Percentiles rank a stretch among this genome's conserved stretches.
Evolutionary conservation across 2,888 invertebrate genomes (phyloP).

Genomic region (Erynnis tages): DNA sequence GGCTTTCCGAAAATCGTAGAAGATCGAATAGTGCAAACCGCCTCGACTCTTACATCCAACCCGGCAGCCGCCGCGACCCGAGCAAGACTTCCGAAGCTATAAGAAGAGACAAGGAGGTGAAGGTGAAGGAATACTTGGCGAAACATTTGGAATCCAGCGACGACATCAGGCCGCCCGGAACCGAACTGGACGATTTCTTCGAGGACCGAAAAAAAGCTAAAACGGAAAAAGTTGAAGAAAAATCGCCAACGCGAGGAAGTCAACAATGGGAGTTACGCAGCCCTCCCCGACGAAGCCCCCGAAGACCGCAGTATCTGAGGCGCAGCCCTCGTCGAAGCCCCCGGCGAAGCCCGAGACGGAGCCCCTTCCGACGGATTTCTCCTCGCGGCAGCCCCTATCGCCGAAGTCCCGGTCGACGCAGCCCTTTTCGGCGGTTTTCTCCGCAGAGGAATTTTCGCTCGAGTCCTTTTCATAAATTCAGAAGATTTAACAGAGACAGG

Average conservation of each 20-base stretch:
- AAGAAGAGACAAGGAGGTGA: slow-evolving; percentile 67
- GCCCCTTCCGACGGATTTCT: slow-evolving; percentile 36
- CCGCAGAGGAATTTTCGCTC: slow-evolving; percentile 35
- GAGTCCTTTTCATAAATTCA: too few species aligned
- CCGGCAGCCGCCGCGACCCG: slow-evolving; percentile 70
- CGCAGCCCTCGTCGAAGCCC: slow-evolving; percentile 35
- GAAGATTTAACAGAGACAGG: slow-evolving; percentile 32
- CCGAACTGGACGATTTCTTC: slow-evolving; percentile 69
- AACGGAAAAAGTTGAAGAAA: slow-evolving; percentile 32
- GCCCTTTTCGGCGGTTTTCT: slow-evolving; percentile 36
- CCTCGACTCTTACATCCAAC: slow-evolving; percentile 60
- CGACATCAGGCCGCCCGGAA: slow-evolving; percentile 69
- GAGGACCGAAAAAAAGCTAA: slow-evolving; percentile 30
- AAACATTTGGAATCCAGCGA: slow-evolving; percentile 64
- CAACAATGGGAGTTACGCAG: slow-evolving; percentile 45
- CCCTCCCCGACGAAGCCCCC: slow-evolving; percentile 32
- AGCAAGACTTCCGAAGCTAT: slow-evolving; percentile 71
- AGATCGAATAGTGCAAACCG: slow-evolving; percentile 39
- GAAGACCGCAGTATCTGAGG: slow-evolving; percentile 30
- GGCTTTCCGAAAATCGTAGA: slow-evolving; percentile 18
- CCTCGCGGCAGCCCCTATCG: slow-evolving; percentile 33
- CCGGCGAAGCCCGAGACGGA: slow-evolving; percentile 29
- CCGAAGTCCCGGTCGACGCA: slow-evolving; percentile 34
- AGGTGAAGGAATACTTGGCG: slow-evolving; percentile 67
- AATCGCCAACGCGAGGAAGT: slow-evolving; percentile 49